Evolutionary conservation across 2,113 vertebrate genomes (phyloP).

Genomic region (Nothoprocta pentlandii): DNA sequence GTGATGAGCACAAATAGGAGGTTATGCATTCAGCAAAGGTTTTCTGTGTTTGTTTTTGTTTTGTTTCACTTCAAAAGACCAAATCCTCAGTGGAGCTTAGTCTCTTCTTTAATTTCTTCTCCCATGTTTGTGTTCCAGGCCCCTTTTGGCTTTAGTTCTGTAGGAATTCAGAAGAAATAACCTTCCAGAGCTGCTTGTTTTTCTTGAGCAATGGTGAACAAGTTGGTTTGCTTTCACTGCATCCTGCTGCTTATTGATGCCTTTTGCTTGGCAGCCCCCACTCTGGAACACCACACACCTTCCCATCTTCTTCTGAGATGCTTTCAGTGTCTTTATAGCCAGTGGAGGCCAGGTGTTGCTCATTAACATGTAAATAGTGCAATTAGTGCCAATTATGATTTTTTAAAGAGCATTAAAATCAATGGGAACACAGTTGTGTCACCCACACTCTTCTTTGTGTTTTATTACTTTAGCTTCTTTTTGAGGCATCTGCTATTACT

Average conservation of each 20-base stretch:
- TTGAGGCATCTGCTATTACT: conserved; percentile 24
- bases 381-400: conserved; percentile 75
- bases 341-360: conserved; percentile 80
- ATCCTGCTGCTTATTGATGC: conserved; percentile 61
- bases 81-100: neutral
- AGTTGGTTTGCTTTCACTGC: conserved; percentile 58
- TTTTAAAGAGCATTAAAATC: conserved; percentile 62
- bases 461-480: conserved; percentile 27
- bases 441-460: conserved; percentile 1
- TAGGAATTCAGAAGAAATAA: neutral
- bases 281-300: conserved; percentile 45
- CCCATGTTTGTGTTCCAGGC: neutral
- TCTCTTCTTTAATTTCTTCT: neutral
- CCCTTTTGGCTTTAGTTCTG: neutral
- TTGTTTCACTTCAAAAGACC: neutral
- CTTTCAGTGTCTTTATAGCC: conserved; percentile 69
- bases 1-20: neutral
- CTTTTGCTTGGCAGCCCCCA: conserved; percentile 62
- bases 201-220: conserved; percentile 51
- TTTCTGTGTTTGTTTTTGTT: neutral
- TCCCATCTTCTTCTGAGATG: conserved; percentile 67
- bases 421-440: conserved; percentile 48
- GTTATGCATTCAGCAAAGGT: neutral
- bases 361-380: conserved; percentile 76
- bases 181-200: conserved; percentile 28